Evolutionary conservation across 2,797 vertebrate species (phyloP), one percentile per base, ranked within the genome.

Genomic region (Tangara arthus): DNA sequence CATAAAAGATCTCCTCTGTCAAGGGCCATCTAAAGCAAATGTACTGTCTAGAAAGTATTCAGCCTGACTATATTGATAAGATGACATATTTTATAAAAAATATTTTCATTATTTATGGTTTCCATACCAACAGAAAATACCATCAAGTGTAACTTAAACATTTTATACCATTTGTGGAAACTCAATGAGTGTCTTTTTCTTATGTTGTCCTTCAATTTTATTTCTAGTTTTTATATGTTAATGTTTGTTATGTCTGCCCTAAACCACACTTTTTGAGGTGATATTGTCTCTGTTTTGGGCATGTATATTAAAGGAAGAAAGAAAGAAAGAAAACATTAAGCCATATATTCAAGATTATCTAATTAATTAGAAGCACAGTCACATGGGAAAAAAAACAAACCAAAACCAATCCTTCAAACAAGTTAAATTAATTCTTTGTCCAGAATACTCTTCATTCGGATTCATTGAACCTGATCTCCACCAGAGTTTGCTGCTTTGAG

Each of bases 1-100:
- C 53, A 89, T 87, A 88, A 96, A 96, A 94, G 44, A 92, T 60
- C 39, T 39, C 59, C 77, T 81, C 34, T 90, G 84, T 79, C 96
- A 73, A 96, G 78, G 55, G 42, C 55, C 47, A 64, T 49, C 78
- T 82, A 79, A 97, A 96, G 60, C 8, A 95, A 96, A 94, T 57
- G 44, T 46, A 91, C 5, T 34, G 23, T 32, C 72, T 84, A 87
- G 70, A 91, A 34, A 63, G 85, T 91, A 86, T 87, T 95, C 76
- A 56, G 34, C 35, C 49, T 80, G 32, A 18, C 42, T 82, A 30
- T 82, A 95, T 42, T 94, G 81, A 89, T 76, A 82, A 27, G 26
- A 89, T 50, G 6, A 19, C 5, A 28, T 34, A 85, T 78, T 87
- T 55, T 23, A 9, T 39, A 32, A 92, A 93, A 95, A 94, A 49